Percentiles rank a stretch among this genome's conserved stretches.
phyloP scores from a whole-genome alignment of 1,140 invertebrate species.

The Lucilia sericata region DNA sequence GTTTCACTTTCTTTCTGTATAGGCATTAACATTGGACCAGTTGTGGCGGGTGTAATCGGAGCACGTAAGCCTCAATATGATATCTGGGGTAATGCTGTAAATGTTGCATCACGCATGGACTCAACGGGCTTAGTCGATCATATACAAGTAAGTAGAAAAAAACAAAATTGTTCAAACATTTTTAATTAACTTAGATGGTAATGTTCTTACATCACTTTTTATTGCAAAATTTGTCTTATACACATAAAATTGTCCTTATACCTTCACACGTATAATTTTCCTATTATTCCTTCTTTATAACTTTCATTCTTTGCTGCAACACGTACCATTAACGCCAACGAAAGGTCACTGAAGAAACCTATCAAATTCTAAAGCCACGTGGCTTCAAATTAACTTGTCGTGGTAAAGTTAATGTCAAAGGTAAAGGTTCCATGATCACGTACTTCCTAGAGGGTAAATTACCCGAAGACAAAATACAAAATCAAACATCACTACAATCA shows the following conservation, averaged over 20 bases:
- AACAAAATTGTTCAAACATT: too few relatives aligned
- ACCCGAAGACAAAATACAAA: conserved; percentile 29
- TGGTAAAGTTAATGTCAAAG: conserved; percentile 90
- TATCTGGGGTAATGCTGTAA: conserved; percentile 92
- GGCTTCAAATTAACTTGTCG: conserved; percentile 84
- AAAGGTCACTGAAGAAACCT: conserved; percentile 88
- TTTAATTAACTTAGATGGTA: too few relatives aligned
- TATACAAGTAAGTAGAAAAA: conserved; percentile 76
- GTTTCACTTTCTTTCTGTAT: conserved; percentile 41
- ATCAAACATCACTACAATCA: not conserved
- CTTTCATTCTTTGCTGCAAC: too few relatives aligned
- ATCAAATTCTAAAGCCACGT: conserved; percentile 79
- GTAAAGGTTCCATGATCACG: conserved; percentile 95
- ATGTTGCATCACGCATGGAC: conserved; percentile 91
- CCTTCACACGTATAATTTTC: not conserved
- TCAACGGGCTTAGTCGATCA: conserved; percentile 85
- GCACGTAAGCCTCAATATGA: conserved; percentile 92
- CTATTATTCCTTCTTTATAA: not conserved
- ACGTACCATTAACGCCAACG: too few relatives aligned
- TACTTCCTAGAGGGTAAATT: conserved; percentile 79
- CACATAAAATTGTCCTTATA: too few relatives aligned
- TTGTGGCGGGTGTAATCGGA: conserved; percentile 96
- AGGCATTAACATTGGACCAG: conserved; percentile 95
- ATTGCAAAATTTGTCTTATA: too few relatives aligned
- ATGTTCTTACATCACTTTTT: too few relatives aligned